phyloP scores from a whole-genome alignment of 2,888 invertebrate species.

The Napeogenes sylphis region DNA sequence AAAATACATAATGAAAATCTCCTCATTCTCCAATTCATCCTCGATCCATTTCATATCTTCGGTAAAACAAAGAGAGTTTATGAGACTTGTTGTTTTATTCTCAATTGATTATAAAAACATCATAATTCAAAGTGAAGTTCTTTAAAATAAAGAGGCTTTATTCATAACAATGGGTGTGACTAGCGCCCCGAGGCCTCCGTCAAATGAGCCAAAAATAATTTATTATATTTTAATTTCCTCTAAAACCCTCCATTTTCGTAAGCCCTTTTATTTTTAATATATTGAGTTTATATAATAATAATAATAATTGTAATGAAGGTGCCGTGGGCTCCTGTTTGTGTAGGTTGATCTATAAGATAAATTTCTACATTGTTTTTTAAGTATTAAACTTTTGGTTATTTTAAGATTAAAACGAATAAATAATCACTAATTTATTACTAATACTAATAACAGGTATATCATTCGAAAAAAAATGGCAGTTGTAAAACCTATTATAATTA shows the following conservation, averaged over 20 bases:
- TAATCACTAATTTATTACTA: too few species aligned
- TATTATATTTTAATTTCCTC: constrained; percentile 32
- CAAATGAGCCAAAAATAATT: constrained; percentile 31
- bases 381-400: too few species aligned
- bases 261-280: constrained; percentile 10
- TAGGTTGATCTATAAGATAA: not conserved
- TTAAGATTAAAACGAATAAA: too few species aligned
- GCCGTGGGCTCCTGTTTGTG: not conserved
- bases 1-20: too few species aligned
- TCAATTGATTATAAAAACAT: constrained; percentile 8
- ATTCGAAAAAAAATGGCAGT: too few species aligned
- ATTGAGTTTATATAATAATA: not conserved
- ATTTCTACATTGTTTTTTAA: not conserved
- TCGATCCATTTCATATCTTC: too few species aligned
- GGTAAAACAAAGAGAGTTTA: not conserved
- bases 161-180: constrained; percentile 14
- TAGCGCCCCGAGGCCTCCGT: constrained; percentile 18
- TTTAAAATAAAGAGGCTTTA: constrained; percentile 9
- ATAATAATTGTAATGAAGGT: not conserved
- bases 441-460: too few species aligned
- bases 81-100: constrained; percentile 1
- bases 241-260: not conserved
- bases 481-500: too few species aligned
- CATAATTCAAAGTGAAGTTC: constrained; percentile 10
- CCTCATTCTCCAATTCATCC: too few species aligned